phyloP scores from a whole-genome alignment of 2,113 vertebrate genomes.

The Entomyzon cyanotis region DNA sequence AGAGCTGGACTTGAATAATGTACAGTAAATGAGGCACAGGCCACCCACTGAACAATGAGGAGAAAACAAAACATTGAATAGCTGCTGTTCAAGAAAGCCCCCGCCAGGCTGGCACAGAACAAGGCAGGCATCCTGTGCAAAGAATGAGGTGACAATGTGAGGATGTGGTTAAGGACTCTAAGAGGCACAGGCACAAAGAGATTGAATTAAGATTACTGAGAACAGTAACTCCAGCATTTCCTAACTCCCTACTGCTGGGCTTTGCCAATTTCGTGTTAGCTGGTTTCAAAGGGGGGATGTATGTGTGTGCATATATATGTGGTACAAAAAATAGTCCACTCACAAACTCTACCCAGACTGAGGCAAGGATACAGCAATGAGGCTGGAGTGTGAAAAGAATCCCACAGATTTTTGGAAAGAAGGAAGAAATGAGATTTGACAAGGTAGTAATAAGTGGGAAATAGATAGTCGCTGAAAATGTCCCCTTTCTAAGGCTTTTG shows the following conservation, averaged over 20 bases:
- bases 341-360: background rate
- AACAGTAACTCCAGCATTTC: conserved; percentile 6
- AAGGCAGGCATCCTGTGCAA: conserved; percentile 60
- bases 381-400: background rate
- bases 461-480: background rate
- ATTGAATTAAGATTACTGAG: conserved; percentile 39
- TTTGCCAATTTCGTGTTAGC: background rate
- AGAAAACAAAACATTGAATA: conserved; percentile 59
- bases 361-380: background rate
- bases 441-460: background rate
- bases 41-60: conserved; percentile 57
- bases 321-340: background rate
- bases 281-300: background rate
- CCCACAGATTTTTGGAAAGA: background rate
- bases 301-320: background rate
- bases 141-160: conserved; percentile 58
- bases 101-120: conserved; percentile 43
- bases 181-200: conserved; percentile 33
- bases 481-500: background rate
- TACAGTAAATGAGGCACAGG: conserved; percentile 61
- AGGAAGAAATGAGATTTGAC: background rate
- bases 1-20: conserved; percentile 48
- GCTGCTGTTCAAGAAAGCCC: conserved; percentile 40
- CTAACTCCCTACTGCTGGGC: background rate
- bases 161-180: conserved; percentile 49